Evolutionary conservation across 2,113 vertebrate species (phyloP).

Genomic region (Aptenodytes patagonicus): DNA sequence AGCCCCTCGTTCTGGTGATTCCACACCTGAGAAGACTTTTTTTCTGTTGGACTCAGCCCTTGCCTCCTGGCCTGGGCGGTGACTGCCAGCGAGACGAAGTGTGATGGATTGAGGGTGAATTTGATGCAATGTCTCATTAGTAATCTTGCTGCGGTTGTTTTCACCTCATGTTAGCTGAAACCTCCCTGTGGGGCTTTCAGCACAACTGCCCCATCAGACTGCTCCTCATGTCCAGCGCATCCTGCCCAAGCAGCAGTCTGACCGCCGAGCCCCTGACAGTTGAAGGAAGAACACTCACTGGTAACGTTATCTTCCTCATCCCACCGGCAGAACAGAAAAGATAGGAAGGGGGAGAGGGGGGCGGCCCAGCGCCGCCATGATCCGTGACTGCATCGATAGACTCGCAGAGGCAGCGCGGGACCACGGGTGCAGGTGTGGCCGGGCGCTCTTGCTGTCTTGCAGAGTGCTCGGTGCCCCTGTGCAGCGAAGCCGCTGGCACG

Average conservation of each 20-base stretch:
- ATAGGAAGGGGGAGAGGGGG: no score
- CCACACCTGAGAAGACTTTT: not conserved
- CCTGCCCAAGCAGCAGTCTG: not conserved
- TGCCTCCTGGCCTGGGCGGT: not conserved
- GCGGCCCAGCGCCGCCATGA: fast-evolving
- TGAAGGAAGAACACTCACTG: not conserved
- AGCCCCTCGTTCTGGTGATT: not conserved
- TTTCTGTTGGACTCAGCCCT: not conserved
- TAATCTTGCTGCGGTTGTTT: not conserved
- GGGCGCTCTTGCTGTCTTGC: fast-evolving
- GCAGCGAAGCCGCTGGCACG: not conserved
- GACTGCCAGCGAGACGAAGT: fast-evolving
- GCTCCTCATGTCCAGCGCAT: not conserved
- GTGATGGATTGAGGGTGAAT: not conserved
- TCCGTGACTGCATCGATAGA: fast-evolving
- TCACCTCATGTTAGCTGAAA: fast-evolving
- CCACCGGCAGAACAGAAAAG: not conserved
- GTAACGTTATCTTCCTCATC: not conserved
- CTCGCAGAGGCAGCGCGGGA: fast-evolving
- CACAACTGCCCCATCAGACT: not conserved
- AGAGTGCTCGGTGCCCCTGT: not conserved
- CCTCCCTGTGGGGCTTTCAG: not conserved
- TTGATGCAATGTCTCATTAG: not conserved
- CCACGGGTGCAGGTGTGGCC: not conserved
- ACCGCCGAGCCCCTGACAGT: not conserved